Conservation (phyloP, 2,797 vertebrate species). For the Sebastes minor region DNA sequence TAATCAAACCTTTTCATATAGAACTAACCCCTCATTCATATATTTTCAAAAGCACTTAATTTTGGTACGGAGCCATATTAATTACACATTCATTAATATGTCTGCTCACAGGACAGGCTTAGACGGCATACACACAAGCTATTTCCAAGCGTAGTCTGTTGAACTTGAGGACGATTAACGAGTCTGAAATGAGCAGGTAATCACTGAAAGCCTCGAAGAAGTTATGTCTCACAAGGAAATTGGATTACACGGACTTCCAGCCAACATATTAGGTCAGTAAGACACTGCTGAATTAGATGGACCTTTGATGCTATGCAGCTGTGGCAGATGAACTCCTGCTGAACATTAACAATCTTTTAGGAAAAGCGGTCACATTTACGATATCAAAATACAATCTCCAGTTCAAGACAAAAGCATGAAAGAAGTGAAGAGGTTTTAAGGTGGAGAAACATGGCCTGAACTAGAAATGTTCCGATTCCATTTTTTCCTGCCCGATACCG, state of each 20-base stretch:
- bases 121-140: slow-evolving; percentile 20
- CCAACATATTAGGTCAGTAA: slow-evolving; percentile 51
- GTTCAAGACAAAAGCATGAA: not conserved
- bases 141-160: slow-evolving; percentile 35
- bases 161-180: slow-evolving; percentile 43
- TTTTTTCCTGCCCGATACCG: no score
- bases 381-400: not conserved
- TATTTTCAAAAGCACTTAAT: not conserved
- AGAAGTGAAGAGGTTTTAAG: not conserved
- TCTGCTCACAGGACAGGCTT: slow-evolving; percentile 20
- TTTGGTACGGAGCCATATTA: not conserved
- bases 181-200: slow-evolving; percentile 58
- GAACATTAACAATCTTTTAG: slow-evolving; percentile 25
- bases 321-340: slow-evolving; percentile 20
- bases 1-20: slow-evolving; percentile 4
- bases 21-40: not conserved
- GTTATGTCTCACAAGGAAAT: slow-evolving; percentile 57
- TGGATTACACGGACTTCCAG: slow-evolving; percentile 52
- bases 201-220: slow-evolving; percentile 53
- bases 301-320: slow-evolving; percentile 42
- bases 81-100: slow-evolving; percentile 12
- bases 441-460: not conserved
- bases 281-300: slow-evolving; percentile 40
- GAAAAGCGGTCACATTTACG: not conserved
- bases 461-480: no score